A percentile compares a stretch with the other conserved stretches of the same genome.
Evolutionary conservation across 2,888 invertebrate species (phyloP).

Genomic region (Leptinotarsa haldemani): DNA sequence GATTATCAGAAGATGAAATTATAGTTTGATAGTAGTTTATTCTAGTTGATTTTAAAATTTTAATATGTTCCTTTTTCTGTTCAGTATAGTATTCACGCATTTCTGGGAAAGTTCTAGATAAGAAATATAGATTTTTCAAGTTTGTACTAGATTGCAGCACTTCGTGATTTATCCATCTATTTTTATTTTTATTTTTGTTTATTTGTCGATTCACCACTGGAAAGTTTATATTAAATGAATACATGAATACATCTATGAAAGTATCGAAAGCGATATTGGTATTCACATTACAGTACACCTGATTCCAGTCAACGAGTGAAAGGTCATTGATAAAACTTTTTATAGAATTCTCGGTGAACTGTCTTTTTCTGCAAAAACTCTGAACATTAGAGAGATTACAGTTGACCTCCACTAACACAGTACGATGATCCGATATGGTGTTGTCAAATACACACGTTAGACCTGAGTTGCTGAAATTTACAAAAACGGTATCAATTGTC

Average conservation of each 20-base stretch:
- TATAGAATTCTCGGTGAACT: constrained; percentile 6
- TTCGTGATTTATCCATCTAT: neutral
- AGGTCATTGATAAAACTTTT: neutral
- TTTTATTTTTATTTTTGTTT: neutral
- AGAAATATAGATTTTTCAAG: neutral
- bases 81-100: constrained; percentile 7
- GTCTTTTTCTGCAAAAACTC: neutral
- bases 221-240: neutral
- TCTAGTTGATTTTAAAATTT: neutral
- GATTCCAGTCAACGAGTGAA: constrained; percentile 9
- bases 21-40: constrained; percentile 14
- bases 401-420: constrained; percentile 5
- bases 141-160: neutral
- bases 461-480: constrained; percentile 7
- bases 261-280: constrained; percentile 16
- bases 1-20: constrained; percentile 14
- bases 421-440: constrained; percentile 16
- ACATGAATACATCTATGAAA: neutral
- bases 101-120: constrained; percentile 8
- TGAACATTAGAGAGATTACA: neutral
- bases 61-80: neutral
- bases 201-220: neutral
- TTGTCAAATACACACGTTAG: constrained; percentile 17
- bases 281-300: constrained; percentile 4
- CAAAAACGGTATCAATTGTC: constrained; percentile 15